These are phyloP conservation scores for Atlantisia rogersi DNA, from an alignment of 2,113 vertebrate genomes.

Conservation along the genomic window DNA sequence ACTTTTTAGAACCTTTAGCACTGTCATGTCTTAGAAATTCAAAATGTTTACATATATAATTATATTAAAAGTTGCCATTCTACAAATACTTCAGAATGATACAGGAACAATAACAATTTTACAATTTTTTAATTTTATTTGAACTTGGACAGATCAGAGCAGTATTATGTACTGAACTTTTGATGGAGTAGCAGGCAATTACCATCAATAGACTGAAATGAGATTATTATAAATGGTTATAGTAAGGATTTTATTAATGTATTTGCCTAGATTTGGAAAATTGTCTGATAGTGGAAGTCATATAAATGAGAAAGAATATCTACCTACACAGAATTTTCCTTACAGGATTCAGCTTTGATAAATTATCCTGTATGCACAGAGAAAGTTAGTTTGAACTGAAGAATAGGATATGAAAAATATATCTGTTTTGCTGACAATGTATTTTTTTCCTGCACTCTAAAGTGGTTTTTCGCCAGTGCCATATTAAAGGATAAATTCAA, in stretches of 20 bases:
- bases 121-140: not conserved
- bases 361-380: not conserved
- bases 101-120: not conserved
- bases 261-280: not conserved
- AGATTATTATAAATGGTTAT: not conserved
- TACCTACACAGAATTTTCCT: not conserved
- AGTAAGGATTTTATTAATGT: not conserved
- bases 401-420: not conserved
- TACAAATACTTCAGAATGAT: not conserved
- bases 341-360: not conserved
- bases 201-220: not conserved
- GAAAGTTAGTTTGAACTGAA: not conserved
- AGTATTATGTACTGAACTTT: not conserved
- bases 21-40: not conserved
- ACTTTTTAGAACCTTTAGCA: not conserved
- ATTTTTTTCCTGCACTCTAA: not conserved
- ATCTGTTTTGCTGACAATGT: not conserved
- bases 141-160: not conserved
- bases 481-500: not conserved
- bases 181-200: not conserved
- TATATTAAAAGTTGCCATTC: not conserved
- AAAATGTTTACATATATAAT: not conserved
- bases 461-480: not conserved
- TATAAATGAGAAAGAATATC: not conserved
- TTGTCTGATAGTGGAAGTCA: not conserved